These are phyloP conservation scores for Saccostrea glomerata DNA, from an alignment of 1,140 invertebrate species.

Conservation along the genomic window DNA sequence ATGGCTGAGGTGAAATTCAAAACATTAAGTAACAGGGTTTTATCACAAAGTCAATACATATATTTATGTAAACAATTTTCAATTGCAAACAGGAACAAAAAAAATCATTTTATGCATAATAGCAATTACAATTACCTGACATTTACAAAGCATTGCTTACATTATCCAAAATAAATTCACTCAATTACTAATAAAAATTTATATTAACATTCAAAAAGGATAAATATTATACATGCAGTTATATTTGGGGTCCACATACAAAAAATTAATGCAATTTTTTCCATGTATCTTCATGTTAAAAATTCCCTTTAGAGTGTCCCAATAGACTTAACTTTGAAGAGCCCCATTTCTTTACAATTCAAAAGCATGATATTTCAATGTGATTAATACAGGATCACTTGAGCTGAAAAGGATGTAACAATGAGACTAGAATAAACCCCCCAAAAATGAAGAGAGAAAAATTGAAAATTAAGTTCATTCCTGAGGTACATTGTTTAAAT, in stretches of 20 bases:
- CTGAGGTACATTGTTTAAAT: slow-evolving; percentile 6
- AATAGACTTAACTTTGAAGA: neutral
- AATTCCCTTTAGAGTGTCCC: neutral
- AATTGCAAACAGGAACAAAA: neutral
- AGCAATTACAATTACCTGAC: neutral
- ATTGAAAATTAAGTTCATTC: neutral
- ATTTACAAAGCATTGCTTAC: neutral
- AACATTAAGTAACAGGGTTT: slow-evolving; percentile 29
- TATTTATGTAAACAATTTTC: neutral
- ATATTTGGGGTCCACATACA: neutral
- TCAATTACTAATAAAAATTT: neutral
- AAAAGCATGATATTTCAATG: neutral
- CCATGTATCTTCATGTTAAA: neutral
- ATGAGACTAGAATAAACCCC: slow-evolving; percentile 5
- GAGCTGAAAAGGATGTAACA: neutral
- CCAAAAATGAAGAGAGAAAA: neutral
- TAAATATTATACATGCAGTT: neutral
- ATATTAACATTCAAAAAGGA: neutral
- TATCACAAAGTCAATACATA: slow-evolving; percentile 28
- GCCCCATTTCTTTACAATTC: neutral
- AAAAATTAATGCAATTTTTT: neutral
- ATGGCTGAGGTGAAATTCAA: slow-evolving; percentile 26
- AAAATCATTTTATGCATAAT: neutral
- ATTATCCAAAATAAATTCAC: neutral
- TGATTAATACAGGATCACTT: neutral